Evolutionary conservation across 1,140 invertebrate genomes (phyloP).

Genomic region (Pteromalus puparum): DNA sequence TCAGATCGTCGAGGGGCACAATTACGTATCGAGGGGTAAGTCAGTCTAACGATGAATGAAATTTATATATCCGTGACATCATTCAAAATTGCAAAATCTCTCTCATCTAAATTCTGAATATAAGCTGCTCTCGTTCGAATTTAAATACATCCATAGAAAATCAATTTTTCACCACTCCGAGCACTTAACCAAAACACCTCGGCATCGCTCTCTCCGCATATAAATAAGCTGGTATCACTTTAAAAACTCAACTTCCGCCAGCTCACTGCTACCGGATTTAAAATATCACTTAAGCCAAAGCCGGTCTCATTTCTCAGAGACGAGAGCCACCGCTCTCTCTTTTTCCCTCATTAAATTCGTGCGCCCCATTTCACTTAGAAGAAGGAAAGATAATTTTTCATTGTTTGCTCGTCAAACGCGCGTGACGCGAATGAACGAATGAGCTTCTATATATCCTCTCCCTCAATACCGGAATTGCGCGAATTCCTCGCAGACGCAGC

Average conservation of each 20-base stretch:
- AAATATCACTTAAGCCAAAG: slow-evolving; percentile 29
- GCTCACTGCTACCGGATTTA: slow-evolving; percentile 9
- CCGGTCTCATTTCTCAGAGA: slow-evolving; percentile 26
- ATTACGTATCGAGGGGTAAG: neutral
- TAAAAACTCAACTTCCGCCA: neutral
- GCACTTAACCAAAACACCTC: neutral
- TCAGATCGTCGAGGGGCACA: neutral
- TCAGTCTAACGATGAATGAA: neutral
- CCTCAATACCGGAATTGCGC: neutral
- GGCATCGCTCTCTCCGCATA: neutral
- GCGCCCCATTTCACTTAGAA: slow-evolving; percentile 3
- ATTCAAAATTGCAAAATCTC: no score
- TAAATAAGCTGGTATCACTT: slow-evolving; percentile 1
- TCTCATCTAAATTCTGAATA: no score
- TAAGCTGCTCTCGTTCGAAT: neutral
- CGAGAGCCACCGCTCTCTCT: no score
- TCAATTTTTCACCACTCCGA: neutral
- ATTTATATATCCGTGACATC: no score
- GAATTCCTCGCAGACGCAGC: slow-evolving; percentile 7
- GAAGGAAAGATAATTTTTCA: slow-evolving; percentile 41
- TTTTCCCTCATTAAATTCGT: slow-evolving; percentile 43
- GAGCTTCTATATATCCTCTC: neutral
- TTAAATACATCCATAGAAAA: neutral
- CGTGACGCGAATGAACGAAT: slow-evolving; percentile 21
- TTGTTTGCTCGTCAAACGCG: slow-evolving; percentile 39